Evolutionary conservation across 2,888 invertebrate species (phyloP).

Genomic region (Rhagonycha fulva): DNA sequence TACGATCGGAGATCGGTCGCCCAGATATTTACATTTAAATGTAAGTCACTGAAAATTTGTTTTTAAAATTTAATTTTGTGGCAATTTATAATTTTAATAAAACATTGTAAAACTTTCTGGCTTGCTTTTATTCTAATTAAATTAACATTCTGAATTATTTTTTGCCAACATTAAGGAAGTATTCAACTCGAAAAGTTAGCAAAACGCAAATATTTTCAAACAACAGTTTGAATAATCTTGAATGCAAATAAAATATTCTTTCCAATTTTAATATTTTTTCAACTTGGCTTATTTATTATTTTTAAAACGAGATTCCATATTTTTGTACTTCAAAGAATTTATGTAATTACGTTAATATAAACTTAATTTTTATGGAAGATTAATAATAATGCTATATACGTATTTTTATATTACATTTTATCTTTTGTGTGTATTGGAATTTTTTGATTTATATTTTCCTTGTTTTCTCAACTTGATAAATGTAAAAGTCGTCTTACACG

Average conservation of each 20-base stretch:
- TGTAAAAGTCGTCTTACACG: not conserved
- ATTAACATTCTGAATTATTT: not conserved
- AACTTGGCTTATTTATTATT: not conserved
- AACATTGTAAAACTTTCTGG: not conserved
- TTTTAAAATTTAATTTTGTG: not conserved
- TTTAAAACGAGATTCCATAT: not conserved
- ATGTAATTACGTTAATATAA: not conserved
- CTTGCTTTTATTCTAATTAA: not conserved
- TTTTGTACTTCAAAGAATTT: not conserved
- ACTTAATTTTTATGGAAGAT: not conserved
- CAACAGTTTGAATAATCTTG: not conserved
- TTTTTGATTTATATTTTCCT: not conserved
- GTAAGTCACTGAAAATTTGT: not conserved
- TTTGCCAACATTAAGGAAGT: not conserved
- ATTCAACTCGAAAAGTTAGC: not conserved
- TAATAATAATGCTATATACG: not conserved
- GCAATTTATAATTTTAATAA: not conserved
- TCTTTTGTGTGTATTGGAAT: not conserved
- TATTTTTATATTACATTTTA: not conserved
- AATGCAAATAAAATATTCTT: not conserved
- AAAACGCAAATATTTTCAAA: not conserved
- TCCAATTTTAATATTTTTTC: not conserved
- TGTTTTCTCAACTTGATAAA: not conserved
- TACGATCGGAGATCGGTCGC: no score
- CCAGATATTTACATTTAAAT: not conserved